phyloP scores from a whole-genome alignment of 2,888 invertebrate species.

The Leptopterna dolabrata region DNA sequence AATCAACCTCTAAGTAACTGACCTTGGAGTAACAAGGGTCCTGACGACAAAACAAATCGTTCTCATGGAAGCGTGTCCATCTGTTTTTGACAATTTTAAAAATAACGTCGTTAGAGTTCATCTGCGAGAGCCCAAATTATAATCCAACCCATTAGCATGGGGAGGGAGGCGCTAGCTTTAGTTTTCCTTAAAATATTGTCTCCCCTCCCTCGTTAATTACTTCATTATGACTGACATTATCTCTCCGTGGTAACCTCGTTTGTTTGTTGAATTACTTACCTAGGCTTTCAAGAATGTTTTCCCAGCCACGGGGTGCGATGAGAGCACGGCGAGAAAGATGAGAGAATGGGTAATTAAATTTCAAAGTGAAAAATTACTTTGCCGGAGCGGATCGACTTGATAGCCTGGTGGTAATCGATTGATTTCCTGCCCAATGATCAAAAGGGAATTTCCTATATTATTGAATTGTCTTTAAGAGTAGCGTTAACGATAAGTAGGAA shows the following conservation, averaged over 20 bases:
- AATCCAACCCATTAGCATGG: not conserved
- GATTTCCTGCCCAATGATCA: not conserved
- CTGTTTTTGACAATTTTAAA: not conserved
- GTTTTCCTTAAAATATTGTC: not conserved
- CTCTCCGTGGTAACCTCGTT: not conserved
- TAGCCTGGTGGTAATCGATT: not conserved
- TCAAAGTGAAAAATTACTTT: not conserved
- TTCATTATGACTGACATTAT: not conserved
- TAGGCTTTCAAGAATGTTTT: not conserved
- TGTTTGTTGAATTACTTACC: not conserved
- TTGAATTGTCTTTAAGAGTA: not conserved
- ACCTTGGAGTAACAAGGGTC: not conserved
- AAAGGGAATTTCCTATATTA: not conserved
- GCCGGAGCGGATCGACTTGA: not conserved
- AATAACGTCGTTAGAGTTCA: not conserved
- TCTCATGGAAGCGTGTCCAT: not conserved
- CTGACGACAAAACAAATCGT: not conserved
- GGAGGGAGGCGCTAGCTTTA: not conserved
- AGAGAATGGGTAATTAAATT: not conserved
- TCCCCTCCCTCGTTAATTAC: not conserved
- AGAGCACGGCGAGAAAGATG: not conserved
- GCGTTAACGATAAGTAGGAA: not conserved
- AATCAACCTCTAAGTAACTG: too few species aligned
- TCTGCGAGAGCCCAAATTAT: not conserved
- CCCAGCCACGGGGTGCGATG: not conserved